Percentiles rank a stretch among this genome's conserved stretches.
Conservation (phyloP, 2,888 invertebrate genomes). For the Andrena flavipes region DNA sequence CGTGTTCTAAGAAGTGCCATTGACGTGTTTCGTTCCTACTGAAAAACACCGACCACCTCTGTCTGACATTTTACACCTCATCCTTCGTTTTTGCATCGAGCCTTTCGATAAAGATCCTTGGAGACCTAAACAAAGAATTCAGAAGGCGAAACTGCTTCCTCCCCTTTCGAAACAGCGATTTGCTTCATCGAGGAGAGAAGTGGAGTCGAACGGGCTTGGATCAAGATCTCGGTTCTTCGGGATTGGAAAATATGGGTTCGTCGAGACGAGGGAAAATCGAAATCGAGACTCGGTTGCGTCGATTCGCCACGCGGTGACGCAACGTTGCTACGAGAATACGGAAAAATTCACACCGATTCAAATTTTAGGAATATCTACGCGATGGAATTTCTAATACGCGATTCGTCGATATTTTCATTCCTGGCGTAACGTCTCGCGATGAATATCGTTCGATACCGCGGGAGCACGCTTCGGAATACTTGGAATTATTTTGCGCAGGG, state of each 20-base stretch:
- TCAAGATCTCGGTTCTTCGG: neutral
- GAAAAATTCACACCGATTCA: neutral
- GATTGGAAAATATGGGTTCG: neutral
- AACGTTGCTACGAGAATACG: slow-evolving; percentile 14
- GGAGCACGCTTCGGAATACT: neutral
- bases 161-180: neutral
- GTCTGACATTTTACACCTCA: slow-evolving; percentile 25
- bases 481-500: neutral
- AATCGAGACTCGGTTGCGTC: neutral
- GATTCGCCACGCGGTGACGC: neutral
- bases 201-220: neutral
- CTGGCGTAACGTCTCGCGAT: neutral
- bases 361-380: neutral
- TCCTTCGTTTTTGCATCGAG: neutral
- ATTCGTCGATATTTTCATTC: neutral
- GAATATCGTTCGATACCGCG: slow-evolving; percentile 9
- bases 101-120: slow-evolving; percentile 26
- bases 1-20: neutral
- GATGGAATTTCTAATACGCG: neutral
- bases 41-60: neutral
- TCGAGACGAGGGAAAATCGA: slow-evolving; percentile 12
- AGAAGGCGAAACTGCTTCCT: slow-evolving; percentile 12
- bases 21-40: neutral
- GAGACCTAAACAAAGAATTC: neutral
- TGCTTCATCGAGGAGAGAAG: slow-evolving; percentile 7